phyloP scores from a whole-genome alignment of 2,888 invertebrate genomes.

The Sphaerophoria taeniata region DNA sequence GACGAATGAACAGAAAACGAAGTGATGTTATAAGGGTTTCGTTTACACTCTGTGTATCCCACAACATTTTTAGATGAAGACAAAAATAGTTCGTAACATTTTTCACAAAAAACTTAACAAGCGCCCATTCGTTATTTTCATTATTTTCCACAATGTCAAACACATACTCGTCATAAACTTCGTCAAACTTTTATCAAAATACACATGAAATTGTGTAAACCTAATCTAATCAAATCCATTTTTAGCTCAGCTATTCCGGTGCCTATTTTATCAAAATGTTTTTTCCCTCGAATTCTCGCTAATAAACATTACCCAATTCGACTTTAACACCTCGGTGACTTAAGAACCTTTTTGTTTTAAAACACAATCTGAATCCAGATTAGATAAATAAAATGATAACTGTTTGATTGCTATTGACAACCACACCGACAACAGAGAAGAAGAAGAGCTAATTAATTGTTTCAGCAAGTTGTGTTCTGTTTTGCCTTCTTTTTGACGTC shows the following conservation, averaged over 20 bases:
- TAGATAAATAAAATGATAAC: conserved; percentile 41
- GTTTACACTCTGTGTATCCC: too few relatives aligned
- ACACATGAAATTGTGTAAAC: neutral
- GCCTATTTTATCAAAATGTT: neutral
- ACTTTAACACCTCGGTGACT: conserved; percentile 1
- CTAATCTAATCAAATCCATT: neutral
- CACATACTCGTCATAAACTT: neutral
- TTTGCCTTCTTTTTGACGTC: neutral
- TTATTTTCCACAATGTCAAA: too few relatives aligned
- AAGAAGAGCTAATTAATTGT: conserved; percentile 31
- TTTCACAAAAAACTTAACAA: too few relatives aligned
- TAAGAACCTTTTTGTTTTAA: conserved; percentile 11
- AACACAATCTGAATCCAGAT: conserved; percentile 49
- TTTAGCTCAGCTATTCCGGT: neutral
- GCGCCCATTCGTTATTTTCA: too few relatives aligned
- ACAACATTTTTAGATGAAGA: too few relatives aligned
- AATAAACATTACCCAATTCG: neutral
- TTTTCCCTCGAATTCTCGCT: neutral
- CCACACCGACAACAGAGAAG: neutral
- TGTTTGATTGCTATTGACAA: conserved; percentile 28
- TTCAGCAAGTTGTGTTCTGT: conserved; percentile 9
- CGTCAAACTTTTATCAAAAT: neutral
- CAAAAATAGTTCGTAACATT: too few relatives aligned
- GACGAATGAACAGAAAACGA: too few relatives aligned
- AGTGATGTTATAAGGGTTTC: too few relatives aligned